A percentile compares a stretch with the other conserved stretches of the same genome.
phyloP scores from a whole-genome alignment of 1,140 invertebrate genomes.

The Scaptodrosophila lebanonensis region DNA sequence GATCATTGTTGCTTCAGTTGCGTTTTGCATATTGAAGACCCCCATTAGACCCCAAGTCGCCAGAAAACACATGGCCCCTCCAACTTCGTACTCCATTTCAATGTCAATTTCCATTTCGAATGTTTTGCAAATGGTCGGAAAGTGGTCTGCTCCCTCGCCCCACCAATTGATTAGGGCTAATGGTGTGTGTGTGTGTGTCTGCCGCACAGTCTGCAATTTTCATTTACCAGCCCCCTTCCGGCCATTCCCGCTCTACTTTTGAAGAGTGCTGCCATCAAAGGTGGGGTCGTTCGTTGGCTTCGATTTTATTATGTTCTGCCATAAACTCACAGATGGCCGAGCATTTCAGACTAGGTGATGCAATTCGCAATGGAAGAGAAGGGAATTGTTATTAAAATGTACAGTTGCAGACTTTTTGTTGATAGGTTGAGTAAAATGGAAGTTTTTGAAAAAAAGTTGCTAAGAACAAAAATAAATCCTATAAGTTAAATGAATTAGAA shows the following conservation, averaged over 20 bases:
- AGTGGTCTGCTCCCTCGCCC: constrained; percentile 43
- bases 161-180: constrained; percentile 46
- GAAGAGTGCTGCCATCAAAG: constrained; percentile 39
- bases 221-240: constrained; percentile 8
- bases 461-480: too few species aligned
- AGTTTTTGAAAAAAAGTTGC: too few species aligned
- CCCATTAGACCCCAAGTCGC: constrained; percentile 36
- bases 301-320: too few species aligned
- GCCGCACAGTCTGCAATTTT: constrained; percentile 27
- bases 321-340: too few species aligned
- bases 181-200: constrained; percentile 32
- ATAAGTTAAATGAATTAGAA: too few species aligned
- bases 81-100: constrained; percentile 50
- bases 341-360: too few species aligned
- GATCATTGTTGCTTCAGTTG: constrained; percentile 17
- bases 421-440: too few species aligned
- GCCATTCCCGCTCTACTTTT: background rate
- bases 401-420: too few species aligned
- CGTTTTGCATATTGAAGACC: constrained; percentile 53
- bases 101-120: constrained; percentile 63
- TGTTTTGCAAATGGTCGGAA: constrained; percentile 37
- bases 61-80: constrained; percentile 41
- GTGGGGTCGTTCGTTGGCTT: constrained; percentile 50
- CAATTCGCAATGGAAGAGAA: too few species aligned
- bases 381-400: too few species aligned